Evolutionary conservation across 2,113 vertebrate genomes (phyloP), one percentile per base, ranked within the genome.

Genomic region (Passer domesticus): DNA sequence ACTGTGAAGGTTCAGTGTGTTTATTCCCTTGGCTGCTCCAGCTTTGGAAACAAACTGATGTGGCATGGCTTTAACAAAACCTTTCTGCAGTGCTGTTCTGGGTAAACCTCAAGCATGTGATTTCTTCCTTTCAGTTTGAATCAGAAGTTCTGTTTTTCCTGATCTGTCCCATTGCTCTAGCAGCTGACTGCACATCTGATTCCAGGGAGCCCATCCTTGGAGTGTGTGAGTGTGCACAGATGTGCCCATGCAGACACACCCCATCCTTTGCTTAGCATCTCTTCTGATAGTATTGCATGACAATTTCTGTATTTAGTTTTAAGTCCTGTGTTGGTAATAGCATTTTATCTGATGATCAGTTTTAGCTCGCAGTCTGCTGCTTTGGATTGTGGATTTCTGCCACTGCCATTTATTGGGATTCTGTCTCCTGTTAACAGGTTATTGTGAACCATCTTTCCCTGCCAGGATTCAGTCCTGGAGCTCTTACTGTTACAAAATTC

Each of bases 371-470:
- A 70, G 72, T 86, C 90, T 93, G 77, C 77, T 88, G 77, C 70
- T 77, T 84, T 59, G 18, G 23, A 6, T 10, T 60, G 87, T 89
- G 87, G 76, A 86, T 92, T 94, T 80, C 87, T 92, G 89, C 58
- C 78, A 37, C 83, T 90, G 87, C 50, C 68, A 44, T 81, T 84
- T 95, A 73, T 74, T 91, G 25, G 76, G 84, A 83, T 93, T 87
- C 92, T 68, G 86, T 89, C 88, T 95, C 41, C 85, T 75, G 60
- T 89, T 92, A 89, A 30, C 56, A 10, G 64, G 75, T 74, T 92
- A 74, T 73, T 87, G 83, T 13, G 6, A 68, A 41, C 41, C 78
- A 93, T 81, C 88, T 87, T 95, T 96, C 84, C 78, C 64, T 94
- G 82, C 53, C 87, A 95, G 56, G 58, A 62, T 59, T 74, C 76